Evolutionary conservation across 2,113 vertebrate species (phyloP).

Genomic region (Panthera tigris): DNA sequence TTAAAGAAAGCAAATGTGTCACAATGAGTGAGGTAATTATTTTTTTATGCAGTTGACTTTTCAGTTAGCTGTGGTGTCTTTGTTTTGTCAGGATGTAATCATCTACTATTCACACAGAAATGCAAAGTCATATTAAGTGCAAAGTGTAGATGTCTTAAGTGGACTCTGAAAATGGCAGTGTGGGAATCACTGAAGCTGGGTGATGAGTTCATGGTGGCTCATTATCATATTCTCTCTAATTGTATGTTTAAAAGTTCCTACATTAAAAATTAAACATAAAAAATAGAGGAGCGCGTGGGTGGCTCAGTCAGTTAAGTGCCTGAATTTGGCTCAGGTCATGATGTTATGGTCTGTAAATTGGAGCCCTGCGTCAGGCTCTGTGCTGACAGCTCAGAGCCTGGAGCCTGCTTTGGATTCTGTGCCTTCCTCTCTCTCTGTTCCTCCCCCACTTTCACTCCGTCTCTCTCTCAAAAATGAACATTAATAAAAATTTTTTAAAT

Average conservation of each 20-base stretch:
- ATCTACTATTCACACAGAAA: slow-evolving; percentile 8
- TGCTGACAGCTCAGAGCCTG: too few species aligned
- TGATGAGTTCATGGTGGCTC: not conserved
- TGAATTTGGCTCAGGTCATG: too few species aligned
- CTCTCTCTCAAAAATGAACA: not conserved
- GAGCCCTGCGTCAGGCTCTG: too few species aligned
- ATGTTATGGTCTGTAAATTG: too few species aligned
- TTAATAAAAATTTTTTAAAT: not conserved
- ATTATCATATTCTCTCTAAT: not conserved
- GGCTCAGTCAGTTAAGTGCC: too few species aligned
- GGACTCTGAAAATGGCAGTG: not conserved
- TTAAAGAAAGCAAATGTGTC: not conserved
- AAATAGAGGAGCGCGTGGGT: not conserved
- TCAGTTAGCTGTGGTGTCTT: not conserved
- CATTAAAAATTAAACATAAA: slow-evolving; percentile 16
- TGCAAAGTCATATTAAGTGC: not conserved
- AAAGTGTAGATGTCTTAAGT: not conserved
- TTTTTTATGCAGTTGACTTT: not conserved
- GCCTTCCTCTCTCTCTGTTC: too few species aligned
- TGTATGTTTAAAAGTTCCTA: not conserved
- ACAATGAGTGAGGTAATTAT: not conserved
- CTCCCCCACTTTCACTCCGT: too few species aligned
- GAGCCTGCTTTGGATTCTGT: too few species aligned
- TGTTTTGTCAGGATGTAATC: not conserved
- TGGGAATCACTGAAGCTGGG: not conserved